These are phyloP conservation scores for Amblyraja radiata DNA, from an alignment of 2,797 vertebrate species.

Conservation along the genomic window DNA sequence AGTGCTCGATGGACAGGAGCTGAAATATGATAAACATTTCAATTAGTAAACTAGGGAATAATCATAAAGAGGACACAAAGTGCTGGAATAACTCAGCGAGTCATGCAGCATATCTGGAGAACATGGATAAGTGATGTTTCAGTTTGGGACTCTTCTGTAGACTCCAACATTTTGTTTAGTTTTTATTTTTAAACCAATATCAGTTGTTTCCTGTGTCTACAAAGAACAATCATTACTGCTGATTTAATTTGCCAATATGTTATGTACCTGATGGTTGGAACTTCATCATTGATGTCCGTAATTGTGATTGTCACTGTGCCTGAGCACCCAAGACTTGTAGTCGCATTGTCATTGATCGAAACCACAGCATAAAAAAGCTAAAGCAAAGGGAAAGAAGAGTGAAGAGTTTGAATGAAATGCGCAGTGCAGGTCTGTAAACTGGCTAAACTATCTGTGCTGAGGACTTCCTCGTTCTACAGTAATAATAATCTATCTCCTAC, in stretches of 20 bases:
- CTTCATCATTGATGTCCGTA: constrained; percentile 21
- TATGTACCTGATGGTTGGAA: constrained; percentile 2
- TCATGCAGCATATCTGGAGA: too few species aligned
- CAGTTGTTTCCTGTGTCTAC: too few species aligned
- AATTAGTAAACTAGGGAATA: not conserved
- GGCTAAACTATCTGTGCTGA: not conserved
- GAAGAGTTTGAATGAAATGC: not conserved
- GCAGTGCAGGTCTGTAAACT: too few species aligned
- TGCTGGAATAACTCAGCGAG: too few species aligned
- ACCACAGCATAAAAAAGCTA: constrained; percentile 2
- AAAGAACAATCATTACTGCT: not conserved
- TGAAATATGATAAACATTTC: not conserved
- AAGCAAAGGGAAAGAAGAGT: constrained; percentile 5
- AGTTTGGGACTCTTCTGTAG: too few species aligned
- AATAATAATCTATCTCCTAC: not conserved
- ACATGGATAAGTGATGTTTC: too few species aligned
- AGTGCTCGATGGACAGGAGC: not conserved
- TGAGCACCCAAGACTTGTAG: not conserved
- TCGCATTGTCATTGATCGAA: not conserved
- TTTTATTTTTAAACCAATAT: too few species aligned
- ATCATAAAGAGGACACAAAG: too few species aligned
- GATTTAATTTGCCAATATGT: not conserved
- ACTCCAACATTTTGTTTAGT: too few species aligned
- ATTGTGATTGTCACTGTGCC: constrained; percentile 26
- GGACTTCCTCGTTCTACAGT: not conserved